phyloP scores from a whole-genome alignment of 1,140 invertebrate genomes.

The Zaprionus inermis region DNA sequence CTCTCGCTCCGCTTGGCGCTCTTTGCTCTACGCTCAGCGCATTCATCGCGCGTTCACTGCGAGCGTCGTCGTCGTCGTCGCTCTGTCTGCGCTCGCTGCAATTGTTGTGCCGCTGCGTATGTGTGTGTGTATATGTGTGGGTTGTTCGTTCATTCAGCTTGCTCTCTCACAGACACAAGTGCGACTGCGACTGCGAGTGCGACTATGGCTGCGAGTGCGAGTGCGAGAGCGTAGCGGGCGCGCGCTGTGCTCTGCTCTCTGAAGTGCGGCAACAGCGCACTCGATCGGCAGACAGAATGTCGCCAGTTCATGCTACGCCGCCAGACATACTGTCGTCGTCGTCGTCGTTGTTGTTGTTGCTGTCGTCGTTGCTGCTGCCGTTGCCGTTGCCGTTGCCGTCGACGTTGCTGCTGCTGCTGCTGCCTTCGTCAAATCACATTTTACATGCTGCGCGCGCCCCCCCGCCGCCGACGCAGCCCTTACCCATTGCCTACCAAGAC shows the following conservation, averaged over 20 bases:
- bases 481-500: constrained; percentile 32
- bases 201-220: constrained; percentile 18
- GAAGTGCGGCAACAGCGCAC: constrained; percentile 88
- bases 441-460: constrained; percentile 40
- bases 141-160: constrained; percentile 51
- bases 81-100: constrained; percentile 57
- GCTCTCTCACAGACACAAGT: constrained; percentile 37
- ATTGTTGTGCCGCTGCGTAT: constrained; percentile 44
- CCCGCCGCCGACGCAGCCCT: constrained; percentile 22
- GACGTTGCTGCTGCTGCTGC: constrained; percentile 15
- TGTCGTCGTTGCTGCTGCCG: constrained; percentile 12
- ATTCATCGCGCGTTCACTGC: constrained; percentile 39
- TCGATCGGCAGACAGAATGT: constrained; percentile 94
- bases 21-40: constrained; percentile 7
- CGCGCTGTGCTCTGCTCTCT: constrained; percentile 83
- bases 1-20: constrained; percentile 5
- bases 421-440: constrained; percentile 52
- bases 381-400: constrained; percentile 9
- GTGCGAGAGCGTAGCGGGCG: constrained; percentile 40
- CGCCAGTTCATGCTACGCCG: constrained; percentile 88
- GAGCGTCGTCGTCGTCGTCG: constrained; percentile 58
- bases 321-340: constrained; percentile 89
- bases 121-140: constrained; percentile 71
- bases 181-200: constrained; percentile 28
- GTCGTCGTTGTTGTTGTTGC: constrained; percentile 20